Base-by-base conservation (phyloP, 2,113 vertebrate genomes). In the Lichenostomus cassidix region DNA sequence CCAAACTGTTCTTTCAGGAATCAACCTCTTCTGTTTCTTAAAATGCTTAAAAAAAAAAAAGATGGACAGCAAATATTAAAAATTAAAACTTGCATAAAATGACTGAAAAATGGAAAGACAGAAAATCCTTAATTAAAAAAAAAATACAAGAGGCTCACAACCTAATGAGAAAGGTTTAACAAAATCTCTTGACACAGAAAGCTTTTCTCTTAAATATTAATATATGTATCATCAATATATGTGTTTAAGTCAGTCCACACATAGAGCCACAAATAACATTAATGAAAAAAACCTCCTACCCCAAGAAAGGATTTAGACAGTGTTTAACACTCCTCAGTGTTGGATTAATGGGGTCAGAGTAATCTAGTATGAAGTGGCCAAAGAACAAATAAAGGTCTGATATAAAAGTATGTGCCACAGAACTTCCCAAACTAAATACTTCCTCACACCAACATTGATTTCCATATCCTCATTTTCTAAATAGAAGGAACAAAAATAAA, bases 1-100 rank as follows among this genome's bases (percentile, higher is more conserved):
- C 99, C 99, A 99, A 81, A 99, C 99, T 2, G 99, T 99, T 96
- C 98, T 98, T 97, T 99, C 99, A 31, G 99, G 99, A 95, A 99
- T 99, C 92, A 99, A 97, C 90, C 99, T 98, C 98, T 98, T 99
- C 94, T 99, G 99, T 92, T 99, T 99, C 98, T 99, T 99, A 98
- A 99, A 99, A 98, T 99, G 99, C 99, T 99, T 97, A 41, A 94
- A 83, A 74, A 94, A 83, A 71, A 56, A 35, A 62, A 71, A 47
- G 16, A 91, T 29, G 55, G 76, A 42, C 23, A 74, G 23, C 71
- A 42, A 83, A 85, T 59, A 91, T 42, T 58, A 56, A 59, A 86
- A 70, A 56, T 27, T 82, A 67, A 73, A 81, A 90, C 12, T 44
- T 67, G 11, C 15, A 83, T 37, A 52, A 91, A 89, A 47, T 29